phyloP scores from a whole-genome alignment of 1,140 invertebrate genomes.

The Odontomachus brunneus region DNA sequence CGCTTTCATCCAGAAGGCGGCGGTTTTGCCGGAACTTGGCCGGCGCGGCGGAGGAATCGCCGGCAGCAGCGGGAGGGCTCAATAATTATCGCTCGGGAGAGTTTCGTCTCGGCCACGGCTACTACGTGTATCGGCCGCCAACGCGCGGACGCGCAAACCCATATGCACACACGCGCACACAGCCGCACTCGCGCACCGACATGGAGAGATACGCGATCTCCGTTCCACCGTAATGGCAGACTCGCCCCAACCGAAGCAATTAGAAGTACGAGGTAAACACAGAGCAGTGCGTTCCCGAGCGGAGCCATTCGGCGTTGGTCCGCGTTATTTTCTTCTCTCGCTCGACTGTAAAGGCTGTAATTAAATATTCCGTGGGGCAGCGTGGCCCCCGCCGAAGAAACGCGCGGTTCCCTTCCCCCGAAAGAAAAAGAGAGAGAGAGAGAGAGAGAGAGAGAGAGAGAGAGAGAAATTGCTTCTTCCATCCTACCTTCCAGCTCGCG shows the following conservation, averaged over 20 bases:
- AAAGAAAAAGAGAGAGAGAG: too few relatives aligned
- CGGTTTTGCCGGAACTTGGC: slow-evolving; percentile 41
- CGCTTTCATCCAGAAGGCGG: slow-evolving; percentile 43
- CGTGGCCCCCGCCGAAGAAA: slow-evolving; percentile 51
- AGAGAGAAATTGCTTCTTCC: slow-evolving; percentile 11
- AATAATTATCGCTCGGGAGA: slow-evolving; percentile 75
- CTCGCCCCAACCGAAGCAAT: slow-evolving; percentile 79
- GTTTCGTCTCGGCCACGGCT: slow-evolving; percentile 61
- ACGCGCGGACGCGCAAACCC: slow-evolving; percentile 20
- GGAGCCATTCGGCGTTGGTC: slow-evolving; percentile 68
- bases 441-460: too few relatives aligned
- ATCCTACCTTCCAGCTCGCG: slow-evolving; percentile 8
- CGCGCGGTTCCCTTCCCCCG: slow-evolving; percentile 44
- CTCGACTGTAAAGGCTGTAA: slow-evolving; percentile 78
- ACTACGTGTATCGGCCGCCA: slow-evolving; percentile 15
- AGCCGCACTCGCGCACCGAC: slow-evolving; percentile 26
- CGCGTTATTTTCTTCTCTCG: slow-evolving; percentile 80
- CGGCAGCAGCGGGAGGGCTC: slow-evolving; percentile 49
- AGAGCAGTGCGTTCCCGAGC: slow-evolving; percentile 76
- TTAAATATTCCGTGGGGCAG: slow-evolving; percentile 79
- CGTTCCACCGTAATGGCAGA: slow-evolving; percentile 78
- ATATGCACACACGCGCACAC: slow-evolving; percentile 37
- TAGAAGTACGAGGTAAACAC: slow-evolving; percentile 85
- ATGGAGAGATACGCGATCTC: slow-evolving; percentile 73
- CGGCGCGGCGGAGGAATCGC: slow-evolving; percentile 32